Base-by-base conservation (phyloP, 2,113 vertebrate species). In the Platichthys flesus region DNA sequence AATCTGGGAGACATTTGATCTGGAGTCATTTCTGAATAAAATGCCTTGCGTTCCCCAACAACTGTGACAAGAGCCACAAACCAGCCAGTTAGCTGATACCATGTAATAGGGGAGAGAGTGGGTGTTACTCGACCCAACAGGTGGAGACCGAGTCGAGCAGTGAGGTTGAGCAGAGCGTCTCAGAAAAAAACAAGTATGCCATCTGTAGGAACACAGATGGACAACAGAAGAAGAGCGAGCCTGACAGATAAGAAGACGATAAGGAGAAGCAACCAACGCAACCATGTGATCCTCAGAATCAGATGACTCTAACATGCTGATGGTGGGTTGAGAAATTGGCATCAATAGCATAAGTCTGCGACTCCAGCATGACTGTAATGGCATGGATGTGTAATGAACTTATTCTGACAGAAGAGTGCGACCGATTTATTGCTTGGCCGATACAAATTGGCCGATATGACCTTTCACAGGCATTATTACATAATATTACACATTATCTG, bases 261-360 rank as follows among this genome's bases (percentile, higher is more conserved):
- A 65, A 67, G n/a, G 64, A 67, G 57, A 80, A 71, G 68, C 47
- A 45, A 67, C 12, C 14, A 5, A 10, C 31, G 6, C 31, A 0
- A 31, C 62, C 56, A 82, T 26, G 5, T 67, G 7, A 62, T 26
- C 28, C n/a, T 64, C 45, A 56, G 35, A 60, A 40, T 72, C 63
- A 64, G 26, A 71, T 24, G 24, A 24, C 47, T 12, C 75, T 6
- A 70, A 84, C 85, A 84, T 79, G 63, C 67, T 75, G 81, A 68
- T 18, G 26, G 88, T 88, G 83, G 85, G 83, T 42, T 80, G 85
- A 81, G 31, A 81, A 74, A 35, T 3, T 74, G 81, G 85, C 72
- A 62, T 59, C 57, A 83, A 78, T 54, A 76, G 49, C 52, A 7
- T 14, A 0, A 73, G 56, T 78, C 71, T 9, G n/a, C 55, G 77